These are phyloP conservation scores for Engraulis encrasicolus DNA, from an alignment of 2,113 vertebrate genomes.

Conservation along the genomic window DNA sequence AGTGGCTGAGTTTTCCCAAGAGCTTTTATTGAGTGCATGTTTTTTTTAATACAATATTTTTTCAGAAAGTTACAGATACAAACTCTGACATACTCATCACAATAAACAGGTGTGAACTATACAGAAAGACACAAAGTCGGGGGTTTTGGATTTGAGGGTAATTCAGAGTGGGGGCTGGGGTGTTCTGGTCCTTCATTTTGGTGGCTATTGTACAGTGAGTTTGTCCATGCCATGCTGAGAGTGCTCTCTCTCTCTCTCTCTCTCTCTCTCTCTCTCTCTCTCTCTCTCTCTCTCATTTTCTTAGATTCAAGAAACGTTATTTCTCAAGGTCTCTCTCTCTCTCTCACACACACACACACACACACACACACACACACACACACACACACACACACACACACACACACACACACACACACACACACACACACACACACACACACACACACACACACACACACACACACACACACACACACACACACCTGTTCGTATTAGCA, in stretches of 20 bases:
- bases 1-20: slow-evolving; percentile 59
- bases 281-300: slow-evolving; percentile 7
- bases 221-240: slow-evolving; percentile 53
- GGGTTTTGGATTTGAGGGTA: slow-evolving; percentile 19
- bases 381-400: no score
- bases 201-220: slow-evolving; percentile 65
- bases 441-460: not conserved
- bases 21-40: slow-evolving; percentile 79
- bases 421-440: not conserved
- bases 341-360: no score
- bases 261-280: not conserved
- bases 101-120: slow-evolving; percentile 80
- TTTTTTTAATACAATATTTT: slow-evolving; percentile 82
- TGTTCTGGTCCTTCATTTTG: slow-evolving; percentile 54
- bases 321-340: not conserved
- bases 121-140: slow-evolving; percentile 66
- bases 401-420: no score
- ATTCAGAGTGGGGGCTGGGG: slow-evolving; percentile 32
- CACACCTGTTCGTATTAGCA: not conserved
- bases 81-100: slow-evolving; percentile 81
- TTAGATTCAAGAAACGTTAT: not conserved
- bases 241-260: slow-evolving; percentile 28
- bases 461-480: not conserved
- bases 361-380: no score
- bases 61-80: slow-evolving; percentile 84